These are phyloP conservation scores for Caradrina clavipalpis DNA, from an alignment of 2,888 invertebrate genomes.

Conservation along the genomic window DNA sequence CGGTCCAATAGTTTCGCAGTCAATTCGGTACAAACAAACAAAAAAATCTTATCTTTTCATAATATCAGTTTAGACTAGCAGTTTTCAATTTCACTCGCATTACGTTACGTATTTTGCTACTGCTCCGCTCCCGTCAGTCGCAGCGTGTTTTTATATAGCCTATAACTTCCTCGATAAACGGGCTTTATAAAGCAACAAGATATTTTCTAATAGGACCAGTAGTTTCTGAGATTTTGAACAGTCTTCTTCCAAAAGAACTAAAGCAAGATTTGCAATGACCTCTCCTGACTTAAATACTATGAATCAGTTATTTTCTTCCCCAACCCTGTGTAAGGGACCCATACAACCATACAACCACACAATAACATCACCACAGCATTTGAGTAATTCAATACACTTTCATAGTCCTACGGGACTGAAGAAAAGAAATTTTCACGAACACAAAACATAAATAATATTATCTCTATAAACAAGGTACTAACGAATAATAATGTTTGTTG, in stretches of 20 bases:
- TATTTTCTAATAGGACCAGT: too few relatives aligned
- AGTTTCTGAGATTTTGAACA: too few relatives aligned
- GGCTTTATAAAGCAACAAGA: too few relatives aligned
- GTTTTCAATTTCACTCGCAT: too few relatives aligned
- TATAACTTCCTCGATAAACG: too few relatives aligned
- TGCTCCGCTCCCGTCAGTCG: too few relatives aligned
- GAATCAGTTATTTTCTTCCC: neutral
- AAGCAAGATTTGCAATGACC: neutral
- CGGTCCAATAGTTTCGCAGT: too few relatives aligned
- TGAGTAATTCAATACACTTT: constrained; percentile 28
- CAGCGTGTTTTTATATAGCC: too few relatives aligned
- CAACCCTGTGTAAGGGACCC: neutral
- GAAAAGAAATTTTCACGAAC: constrained; percentile 33
- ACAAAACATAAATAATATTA: constrained; percentile 52
- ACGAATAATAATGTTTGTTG: constrained; percentile 57
- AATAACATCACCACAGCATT: constrained; percentile 1
- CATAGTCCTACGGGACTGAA: constrained; percentile 18
- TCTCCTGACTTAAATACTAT: neutral
- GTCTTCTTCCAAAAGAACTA: neutral
- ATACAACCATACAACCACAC: neutral
- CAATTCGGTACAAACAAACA: too few relatives aligned
- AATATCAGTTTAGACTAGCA: too few relatives aligned
- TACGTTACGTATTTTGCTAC: too few relatives aligned
- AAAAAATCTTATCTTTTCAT: too few relatives aligned
- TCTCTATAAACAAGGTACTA: constrained; percentile 54